Base-by-base conservation (phyloP, 2,888 invertebrate species). In the Spodoptera exigua region DNA sequence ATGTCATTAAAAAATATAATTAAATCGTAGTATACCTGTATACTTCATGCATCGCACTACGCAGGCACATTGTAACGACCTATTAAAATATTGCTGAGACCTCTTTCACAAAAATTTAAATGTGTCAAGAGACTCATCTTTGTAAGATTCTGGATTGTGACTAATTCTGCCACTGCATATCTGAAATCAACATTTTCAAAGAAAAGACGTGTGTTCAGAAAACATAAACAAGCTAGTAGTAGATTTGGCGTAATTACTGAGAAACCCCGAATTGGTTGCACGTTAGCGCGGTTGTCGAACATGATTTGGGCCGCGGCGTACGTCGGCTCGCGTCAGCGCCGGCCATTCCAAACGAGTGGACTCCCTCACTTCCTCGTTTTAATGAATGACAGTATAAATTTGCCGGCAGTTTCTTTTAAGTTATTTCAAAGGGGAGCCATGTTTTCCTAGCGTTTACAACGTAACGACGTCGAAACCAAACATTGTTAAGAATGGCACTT, bases 401-500 rank as follows among this genome's bases (percentile, higher is more conserved):
- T 76, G 73, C 67, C 63, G 55, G 63, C 68, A 62, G 66, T 61
- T 81, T 79, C 75, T 83, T 80, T 81, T 70, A 80, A 80, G 78
- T 83, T 79, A 72, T 81, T 79, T 83, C 81, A 83, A 85, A 83
- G 84, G 78, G 82, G 81, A 79, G 80, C 76, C 78, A 79, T 82
- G 85, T 86, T 85, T 82, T 81, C 77, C 70, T 70, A 81, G 76
- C 86, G 62, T 83, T 85, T 84, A 84, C 82, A 75, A 79, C 80
- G 85, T 83, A 83, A 85, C 83, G 69, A 68, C 77, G 80, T 76
- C 79, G 79, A 85, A 84, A 79, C 78, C 78, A 86, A 87, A 87
- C 86, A 86, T 84, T 86, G 86, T 86, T 84, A 86, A 85, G 85
- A 85, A 84, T 70, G 81, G 82, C 85, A 85, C 85, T 86, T 85